Evolutionary conservation across 1,140 invertebrate genomes (phyloP).

Genomic region (Eciton burchellii): DNA sequence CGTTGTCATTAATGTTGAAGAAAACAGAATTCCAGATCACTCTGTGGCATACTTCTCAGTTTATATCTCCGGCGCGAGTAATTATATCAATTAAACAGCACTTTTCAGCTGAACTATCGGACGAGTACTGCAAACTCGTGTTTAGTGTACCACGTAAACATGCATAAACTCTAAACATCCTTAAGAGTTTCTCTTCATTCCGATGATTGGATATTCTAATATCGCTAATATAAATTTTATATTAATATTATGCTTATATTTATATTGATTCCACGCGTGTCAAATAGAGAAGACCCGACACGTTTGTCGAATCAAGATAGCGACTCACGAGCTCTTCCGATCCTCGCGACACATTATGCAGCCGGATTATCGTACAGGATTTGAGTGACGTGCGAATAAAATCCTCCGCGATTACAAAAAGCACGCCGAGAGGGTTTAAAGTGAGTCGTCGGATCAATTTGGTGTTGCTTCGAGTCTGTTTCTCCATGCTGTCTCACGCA

Average conservation of each 20-base stretch:
- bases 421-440: constrained; percentile 48
- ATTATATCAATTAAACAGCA: not conserved
- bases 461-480: constrained; percentile 28
- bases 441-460: constrained; percentile 53
- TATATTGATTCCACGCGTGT: too few relatives aligned
- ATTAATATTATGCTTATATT: not conserved
- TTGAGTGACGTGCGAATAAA: constrained; percentile 51
- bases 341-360: constrained; percentile 42
- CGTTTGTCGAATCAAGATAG: constrained; percentile 23
- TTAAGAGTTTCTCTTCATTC: not conserved
- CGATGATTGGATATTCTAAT: not conserved
- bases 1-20: too few relatives aligned
- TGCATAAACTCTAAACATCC: not conserved
- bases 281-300: not conserved
- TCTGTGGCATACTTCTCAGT: not conserved
- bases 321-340: constrained; percentile 15
- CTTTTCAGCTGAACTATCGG: not conserved
- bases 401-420: constrained; percentile 54
- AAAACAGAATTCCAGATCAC: not conserved
- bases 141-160: not conserved
- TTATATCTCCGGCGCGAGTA: not conserved
- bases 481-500: constrained; percentile 27
- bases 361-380: constrained; percentile 43
- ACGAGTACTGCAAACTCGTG: not conserved
- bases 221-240: not conserved